A percentile compares a stretch with the other conserved stretches of the same genome.
These are phyloP conservation scores for Marisa cornuarietis DNA, from an alignment of 1,140 invertebrate genomes.

Conservation along the genomic window DNA sequence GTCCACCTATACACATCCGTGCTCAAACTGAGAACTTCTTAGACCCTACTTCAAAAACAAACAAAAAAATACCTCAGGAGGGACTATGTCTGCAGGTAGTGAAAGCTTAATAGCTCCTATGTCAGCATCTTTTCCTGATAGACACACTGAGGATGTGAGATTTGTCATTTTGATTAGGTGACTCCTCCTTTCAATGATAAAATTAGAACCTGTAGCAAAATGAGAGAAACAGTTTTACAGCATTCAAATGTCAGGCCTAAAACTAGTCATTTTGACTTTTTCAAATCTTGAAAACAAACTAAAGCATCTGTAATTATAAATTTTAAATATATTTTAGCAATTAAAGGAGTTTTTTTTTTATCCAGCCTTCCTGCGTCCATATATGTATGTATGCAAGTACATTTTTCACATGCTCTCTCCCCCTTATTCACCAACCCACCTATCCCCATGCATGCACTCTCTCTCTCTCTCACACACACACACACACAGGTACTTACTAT, in stretches of 20 bases:
- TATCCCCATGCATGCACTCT: neutral
- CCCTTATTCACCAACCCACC: neutral
- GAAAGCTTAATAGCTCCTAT: conserved; percentile 2
- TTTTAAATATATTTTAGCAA: too few relatives aligned
- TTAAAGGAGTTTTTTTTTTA: too few relatives aligned
- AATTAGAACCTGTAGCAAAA: conserved; percentile 2
- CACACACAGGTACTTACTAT: conserved; percentile 11
- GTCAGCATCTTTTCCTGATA: conserved; percentile 8
- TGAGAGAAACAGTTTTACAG: too few relatives aligned
- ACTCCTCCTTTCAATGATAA: neutral
- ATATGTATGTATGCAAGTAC: too few relatives aligned
- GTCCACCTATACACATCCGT: too few relatives aligned
- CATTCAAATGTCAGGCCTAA: too few relatives aligned
- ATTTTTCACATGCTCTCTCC: too few relatives aligned
- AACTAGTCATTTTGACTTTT: too few relatives aligned
- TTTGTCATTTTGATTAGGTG: conserved; percentile 3
- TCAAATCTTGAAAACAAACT: too few relatives aligned
- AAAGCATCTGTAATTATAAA: too few relatives aligned
- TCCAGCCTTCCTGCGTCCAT: too few relatives aligned
- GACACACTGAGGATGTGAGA: neutral
- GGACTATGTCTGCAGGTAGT: conserved; percentile 10
- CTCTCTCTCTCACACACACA: neutral
- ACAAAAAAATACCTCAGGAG: conserved; percentile 10
- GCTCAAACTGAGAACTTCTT: too few relatives aligned
- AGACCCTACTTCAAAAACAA: neutral